Conservation (phyloP, 92 coral and sea anemone genomes). For the Muricea muricata region DNA sequence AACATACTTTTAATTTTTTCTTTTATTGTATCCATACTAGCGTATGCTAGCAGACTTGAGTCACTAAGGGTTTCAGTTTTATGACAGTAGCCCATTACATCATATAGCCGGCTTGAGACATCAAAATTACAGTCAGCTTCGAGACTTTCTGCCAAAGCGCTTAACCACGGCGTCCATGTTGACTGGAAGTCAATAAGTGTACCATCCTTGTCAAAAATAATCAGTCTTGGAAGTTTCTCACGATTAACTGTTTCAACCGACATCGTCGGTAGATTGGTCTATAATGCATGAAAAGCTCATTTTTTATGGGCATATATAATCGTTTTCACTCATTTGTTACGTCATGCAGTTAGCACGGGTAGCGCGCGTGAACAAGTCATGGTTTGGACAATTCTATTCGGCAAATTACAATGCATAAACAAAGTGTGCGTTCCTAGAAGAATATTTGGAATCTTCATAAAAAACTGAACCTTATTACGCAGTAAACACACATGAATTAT, state of each 20-base stretch:
- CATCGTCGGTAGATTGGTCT: background rate
- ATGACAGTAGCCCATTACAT: conserved; percentile 88
- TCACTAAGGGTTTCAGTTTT: conserved; percentile 73
- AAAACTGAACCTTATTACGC: background rate
- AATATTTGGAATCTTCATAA: background rate
- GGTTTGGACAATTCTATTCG: background rate
- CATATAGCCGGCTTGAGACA: conserved; percentile 74
- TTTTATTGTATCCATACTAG: conserved; percentile 85
- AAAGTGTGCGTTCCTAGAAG: background rate
- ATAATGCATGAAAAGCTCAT: background rate
- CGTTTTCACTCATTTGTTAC: background rate
- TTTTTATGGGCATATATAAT: background rate
- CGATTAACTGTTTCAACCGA: background rate
- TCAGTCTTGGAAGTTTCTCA: conserved; percentile 69
- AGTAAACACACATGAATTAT: too few species aligned
- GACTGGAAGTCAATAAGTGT: conserved; percentile 89
- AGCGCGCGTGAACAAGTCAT: conserved; percentile 8
- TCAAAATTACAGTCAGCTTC: conserved; percentile 77
- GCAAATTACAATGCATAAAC: background rate
- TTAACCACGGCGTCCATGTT: conserved; percentile 97
- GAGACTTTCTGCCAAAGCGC: conserved; percentile 75
- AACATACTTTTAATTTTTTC: conserved; percentile 81
- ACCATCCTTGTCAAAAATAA: conserved; percentile 97
- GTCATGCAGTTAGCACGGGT: background rate
- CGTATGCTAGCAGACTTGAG: conserved; percentile 89